These are phyloP conservation scores for Syrmaticus mikado DNA, from an alignment of 2,113 vertebrate species.

Conservation along the genomic window DNA sequence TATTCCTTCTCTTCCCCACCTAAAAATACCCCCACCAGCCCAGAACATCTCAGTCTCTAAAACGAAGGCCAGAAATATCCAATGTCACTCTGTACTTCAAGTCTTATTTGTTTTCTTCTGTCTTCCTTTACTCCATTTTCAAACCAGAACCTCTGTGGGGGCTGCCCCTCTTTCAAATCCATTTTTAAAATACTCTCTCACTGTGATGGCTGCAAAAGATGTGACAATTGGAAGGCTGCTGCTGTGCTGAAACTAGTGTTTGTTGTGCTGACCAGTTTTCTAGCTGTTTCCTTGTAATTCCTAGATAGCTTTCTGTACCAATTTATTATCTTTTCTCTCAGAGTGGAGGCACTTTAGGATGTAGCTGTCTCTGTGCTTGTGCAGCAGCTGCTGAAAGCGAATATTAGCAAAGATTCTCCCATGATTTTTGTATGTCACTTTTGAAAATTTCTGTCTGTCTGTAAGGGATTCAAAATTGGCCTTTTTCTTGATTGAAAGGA, in stretches of 20 bases:
- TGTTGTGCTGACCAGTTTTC: neutral
- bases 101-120: neutral
- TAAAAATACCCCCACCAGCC: neutral
- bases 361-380: neutral
- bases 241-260: constrained; percentile 24
- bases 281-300: constrained; percentile 12
- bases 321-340: neutral
- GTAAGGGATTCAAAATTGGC: neutral
- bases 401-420: neutral
- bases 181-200: constrained; percentile 12
- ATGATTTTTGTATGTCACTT: neutral
- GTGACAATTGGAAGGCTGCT: constrained; percentile 14
- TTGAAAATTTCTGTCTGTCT: neutral
- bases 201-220: constrained; percentile 46
- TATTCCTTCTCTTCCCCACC: neutral
- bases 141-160: neutral
- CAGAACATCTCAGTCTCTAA: neutral
- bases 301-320: neutral
- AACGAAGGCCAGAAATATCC: neutral
- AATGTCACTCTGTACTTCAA: neutral
- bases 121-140: neutral
- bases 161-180: constrained; percentile 27
- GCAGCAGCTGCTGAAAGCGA: neutral
- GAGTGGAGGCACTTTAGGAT: neutral
- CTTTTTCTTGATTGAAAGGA: neutral